phyloP scores from a whole-genome alignment of 2,888 invertebrate species.

The Metopia argyrocephala region DNA sequence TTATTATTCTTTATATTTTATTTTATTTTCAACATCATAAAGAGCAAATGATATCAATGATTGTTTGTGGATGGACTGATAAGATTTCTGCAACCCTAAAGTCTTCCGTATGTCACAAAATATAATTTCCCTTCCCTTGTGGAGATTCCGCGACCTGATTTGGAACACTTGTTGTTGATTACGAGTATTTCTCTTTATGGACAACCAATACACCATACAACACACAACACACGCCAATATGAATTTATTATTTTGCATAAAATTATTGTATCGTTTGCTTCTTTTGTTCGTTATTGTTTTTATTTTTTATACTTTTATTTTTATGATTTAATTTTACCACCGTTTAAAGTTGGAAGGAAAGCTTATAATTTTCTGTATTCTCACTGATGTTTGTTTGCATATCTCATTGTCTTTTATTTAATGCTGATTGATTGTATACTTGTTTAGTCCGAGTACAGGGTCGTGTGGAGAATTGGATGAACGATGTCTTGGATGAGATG shows the following conservation, averaged over 20 bases:
- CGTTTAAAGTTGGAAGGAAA: conserved; percentile 38
- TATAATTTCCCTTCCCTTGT: neutral
- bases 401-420: neutral
- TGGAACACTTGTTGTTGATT: conserved; percentile 58
- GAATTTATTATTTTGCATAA: conserved; percentile 37
- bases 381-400: neutral
- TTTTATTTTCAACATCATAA: neutral
- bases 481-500: conserved; percentile 90
- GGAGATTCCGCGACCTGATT: neutral
- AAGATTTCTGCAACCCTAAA: conserved; percentile 3
- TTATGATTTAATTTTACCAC: conserved; percentile 18
- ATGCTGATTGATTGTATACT: too few relatives aligned
- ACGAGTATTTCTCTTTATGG: neutral
- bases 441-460: conserved; percentile 86
- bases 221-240: neutral
- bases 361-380: neutral
- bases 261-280: conserved; percentile 9
- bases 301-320: neutral
- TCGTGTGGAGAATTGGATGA: conserved; percentile 96
- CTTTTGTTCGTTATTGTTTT: conserved; percentile 14
- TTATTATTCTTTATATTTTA: neutral
- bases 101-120: neutral
- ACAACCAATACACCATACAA: neutral
- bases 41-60: neutral
- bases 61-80: too few relatives aligned